These are phyloP conservation scores for Poecile atricapillus DNA, from an alignment of 2,113 vertebrate genomes.

Conservation along the genomic window DNA sequence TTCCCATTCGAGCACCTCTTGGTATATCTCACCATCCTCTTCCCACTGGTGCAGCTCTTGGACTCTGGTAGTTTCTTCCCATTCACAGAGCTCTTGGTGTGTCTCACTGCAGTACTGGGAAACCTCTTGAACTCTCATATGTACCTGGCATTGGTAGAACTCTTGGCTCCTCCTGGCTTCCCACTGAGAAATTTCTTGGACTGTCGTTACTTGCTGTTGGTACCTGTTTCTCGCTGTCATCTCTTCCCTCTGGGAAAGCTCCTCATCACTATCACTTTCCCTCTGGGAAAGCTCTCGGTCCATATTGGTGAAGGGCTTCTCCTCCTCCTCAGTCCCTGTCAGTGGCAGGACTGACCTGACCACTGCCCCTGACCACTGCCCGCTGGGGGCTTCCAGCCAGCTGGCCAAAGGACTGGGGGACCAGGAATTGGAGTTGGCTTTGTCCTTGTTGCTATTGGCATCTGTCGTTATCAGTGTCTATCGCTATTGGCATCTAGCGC, in stretches of 20 bases:
- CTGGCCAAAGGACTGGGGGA: background rate
- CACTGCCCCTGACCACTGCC: background rate
- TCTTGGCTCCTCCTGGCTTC: background rate
- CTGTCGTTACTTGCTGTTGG: background rate
- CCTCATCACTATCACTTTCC: background rate
- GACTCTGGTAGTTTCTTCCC: background rate
- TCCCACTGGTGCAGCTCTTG: background rate
- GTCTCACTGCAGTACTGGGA: background rate
- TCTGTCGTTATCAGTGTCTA: background rate
- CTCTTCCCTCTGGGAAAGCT: background rate
- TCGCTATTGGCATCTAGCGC: accelerated
- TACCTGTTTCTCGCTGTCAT: background rate
- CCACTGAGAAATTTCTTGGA: background rate
- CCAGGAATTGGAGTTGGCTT: background rate
- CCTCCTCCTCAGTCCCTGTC: background rate
- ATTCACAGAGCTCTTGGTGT: background rate
- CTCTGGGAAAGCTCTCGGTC: background rate
- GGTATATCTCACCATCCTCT: background rate
- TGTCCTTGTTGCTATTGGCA: background rate
- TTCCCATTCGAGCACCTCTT: background rate
- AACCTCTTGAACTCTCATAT: background rate
- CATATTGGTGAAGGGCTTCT: background rate
- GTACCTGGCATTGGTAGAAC: background rate
- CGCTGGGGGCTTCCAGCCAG: background rate
- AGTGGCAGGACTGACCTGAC: background rate